These are phyloP conservation scores for Rotaria macrura DNA, from an alignment of 2,888 invertebrate species.

Conservation along the genomic window DNA sequence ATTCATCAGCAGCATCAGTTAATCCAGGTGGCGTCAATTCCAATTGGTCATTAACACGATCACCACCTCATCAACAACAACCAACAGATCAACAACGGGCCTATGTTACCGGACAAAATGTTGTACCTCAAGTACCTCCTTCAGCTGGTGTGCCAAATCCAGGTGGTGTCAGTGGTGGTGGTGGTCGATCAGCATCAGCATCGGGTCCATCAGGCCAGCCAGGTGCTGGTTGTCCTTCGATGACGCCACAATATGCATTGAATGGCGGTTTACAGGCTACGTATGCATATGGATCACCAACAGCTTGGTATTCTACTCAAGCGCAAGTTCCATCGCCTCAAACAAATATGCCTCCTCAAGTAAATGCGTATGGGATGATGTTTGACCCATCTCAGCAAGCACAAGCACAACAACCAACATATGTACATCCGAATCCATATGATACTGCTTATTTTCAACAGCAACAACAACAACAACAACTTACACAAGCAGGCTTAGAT, in stretches of 20 bases:
- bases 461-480: background rate
- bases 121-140: background rate
- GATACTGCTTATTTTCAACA: background rate
- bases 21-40: background rate
- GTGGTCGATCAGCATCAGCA: background rate
- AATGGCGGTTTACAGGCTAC: background rate
- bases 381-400: background rate
- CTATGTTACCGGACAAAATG: background rate
- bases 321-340: background rate
- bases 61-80: background rate
- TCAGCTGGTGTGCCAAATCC: background rate
- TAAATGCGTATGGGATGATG: background rate
- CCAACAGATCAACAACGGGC: background rate
- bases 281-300: background rate
- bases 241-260: background rate
- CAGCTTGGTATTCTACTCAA: background rate
- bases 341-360: background rate
- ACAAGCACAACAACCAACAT: background rate
- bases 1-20: background rate
- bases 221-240: background rate
- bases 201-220: background rate
- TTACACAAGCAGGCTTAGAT: background rate
- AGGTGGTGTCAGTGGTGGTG: too few species aligned
- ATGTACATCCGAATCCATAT: background rate
- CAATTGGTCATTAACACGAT: background rate